Conservation (phyloP, 1,140 invertebrate genomes). For the Hermetia illucens region DNA sequence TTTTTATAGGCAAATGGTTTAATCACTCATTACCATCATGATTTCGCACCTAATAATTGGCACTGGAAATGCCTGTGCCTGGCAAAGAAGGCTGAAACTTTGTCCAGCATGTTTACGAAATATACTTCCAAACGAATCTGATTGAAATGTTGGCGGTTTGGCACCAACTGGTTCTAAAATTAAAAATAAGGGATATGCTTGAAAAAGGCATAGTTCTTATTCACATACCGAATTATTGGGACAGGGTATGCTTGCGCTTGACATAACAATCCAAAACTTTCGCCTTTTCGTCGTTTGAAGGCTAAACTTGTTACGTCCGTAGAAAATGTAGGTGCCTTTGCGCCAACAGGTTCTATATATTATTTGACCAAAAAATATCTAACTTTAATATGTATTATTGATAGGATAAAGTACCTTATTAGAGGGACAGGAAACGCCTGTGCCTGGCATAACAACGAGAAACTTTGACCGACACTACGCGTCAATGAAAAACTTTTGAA, state of each 20-base stretch:
- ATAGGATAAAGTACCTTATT: constrained; percentile 38
- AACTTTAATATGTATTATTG: constrained; percentile 8
- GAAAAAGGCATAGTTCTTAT: background rate
- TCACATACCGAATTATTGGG: constrained; percentile 51
- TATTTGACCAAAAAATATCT: constrained; percentile 6
- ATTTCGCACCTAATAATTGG: constrained; percentile 52
- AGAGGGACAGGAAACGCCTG: constrained; percentile 60
- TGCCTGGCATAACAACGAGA: constrained; percentile 54
- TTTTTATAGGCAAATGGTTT: no score
- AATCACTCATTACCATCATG: no score
- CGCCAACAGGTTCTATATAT: constrained; percentile 47
- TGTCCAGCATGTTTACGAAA: constrained; percentile 29
- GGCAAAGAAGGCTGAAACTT: constrained; percentile 45
- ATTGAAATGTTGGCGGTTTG: constrained; percentile 45
- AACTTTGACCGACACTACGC: constrained; percentile 28
- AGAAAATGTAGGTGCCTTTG: constrained; percentile 51
- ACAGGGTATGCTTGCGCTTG: constrained; percentile 58
- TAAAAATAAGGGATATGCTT: background rate
- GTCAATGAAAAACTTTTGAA: constrained; percentile 36
- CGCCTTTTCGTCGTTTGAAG: constrained; percentile 35
- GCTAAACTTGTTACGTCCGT: constrained; percentile 51
- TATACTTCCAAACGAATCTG: constrained; percentile 37
- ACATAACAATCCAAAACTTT: constrained; percentile 52
- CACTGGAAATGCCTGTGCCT: constrained; percentile 59
- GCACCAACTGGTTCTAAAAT: constrained; percentile 48